Evolutionary conservation across 1,140 invertebrate species (phyloP).

Genomic region (Drosophila sucinea): DNA sequence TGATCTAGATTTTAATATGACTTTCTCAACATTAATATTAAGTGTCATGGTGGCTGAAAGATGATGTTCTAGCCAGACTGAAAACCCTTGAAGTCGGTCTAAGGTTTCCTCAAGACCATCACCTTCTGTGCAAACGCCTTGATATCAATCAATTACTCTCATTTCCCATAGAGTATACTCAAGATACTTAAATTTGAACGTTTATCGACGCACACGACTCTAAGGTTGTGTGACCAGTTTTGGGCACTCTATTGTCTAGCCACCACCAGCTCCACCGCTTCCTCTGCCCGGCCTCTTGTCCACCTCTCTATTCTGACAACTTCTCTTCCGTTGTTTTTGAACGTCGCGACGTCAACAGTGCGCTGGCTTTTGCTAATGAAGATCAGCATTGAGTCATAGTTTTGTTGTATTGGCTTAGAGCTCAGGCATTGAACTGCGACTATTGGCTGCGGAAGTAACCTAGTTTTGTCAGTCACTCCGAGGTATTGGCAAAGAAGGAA

Average conservation of each 20-base stretch:
- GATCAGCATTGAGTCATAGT: conserved; percentile 71
- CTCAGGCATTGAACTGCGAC: conserved; percentile 36
- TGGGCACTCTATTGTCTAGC: conserved; percentile 59
- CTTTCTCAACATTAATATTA: background rate
- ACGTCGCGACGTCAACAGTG: conserved; percentile 36
- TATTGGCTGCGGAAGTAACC: conserved; percentile 64
- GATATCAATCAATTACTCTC: conserved; percentile 3
- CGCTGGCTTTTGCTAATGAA: conserved; percentile 57
- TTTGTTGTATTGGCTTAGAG: conserved; percentile 16
- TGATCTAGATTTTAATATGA: background rate
- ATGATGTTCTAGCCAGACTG: too few relatives aligned
- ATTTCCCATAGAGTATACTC: conserved; percentile 47
- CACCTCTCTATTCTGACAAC: conserved; percentile 13
- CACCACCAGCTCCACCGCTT: conserved; percentile 8
- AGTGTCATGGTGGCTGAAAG: too few relatives aligned
- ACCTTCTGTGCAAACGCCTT: conserved; percentile 4
- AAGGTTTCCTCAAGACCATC: conserved; percentile 3
- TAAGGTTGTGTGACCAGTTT: conserved; percentile 73
- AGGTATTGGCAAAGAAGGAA: conserved; percentile 32
- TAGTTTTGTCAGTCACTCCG: conserved; percentile 55
- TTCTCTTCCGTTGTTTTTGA: conserved; percentile 52
- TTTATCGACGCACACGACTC: conserved; percentile 31
- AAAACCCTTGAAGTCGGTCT: background rate
- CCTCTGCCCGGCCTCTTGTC: conserved; percentile 11
- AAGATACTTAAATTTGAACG: conserved; percentile 28